Percentiles rank a stretch among this genome's conserved stretches.
Evolutionary conservation across 2,888 invertebrate species (phyloP).

Genomic region (Chaetogeoica ovagalla): DNA sequence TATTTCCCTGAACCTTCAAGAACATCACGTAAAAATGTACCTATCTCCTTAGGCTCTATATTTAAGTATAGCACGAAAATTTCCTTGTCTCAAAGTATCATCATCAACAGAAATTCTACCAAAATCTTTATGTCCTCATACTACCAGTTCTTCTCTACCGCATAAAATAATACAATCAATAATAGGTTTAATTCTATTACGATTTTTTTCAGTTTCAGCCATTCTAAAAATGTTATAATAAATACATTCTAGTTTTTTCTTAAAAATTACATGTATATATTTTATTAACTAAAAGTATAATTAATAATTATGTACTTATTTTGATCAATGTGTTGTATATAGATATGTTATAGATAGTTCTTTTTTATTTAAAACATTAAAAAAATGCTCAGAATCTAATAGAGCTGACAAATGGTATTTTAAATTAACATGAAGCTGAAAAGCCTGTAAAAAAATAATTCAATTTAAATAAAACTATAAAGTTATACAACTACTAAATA

Average conservation of each 20-base stretch:
- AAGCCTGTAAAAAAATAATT: too few relatives aligned
- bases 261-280: too few relatives aligned
- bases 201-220: slow-evolving; percentile 1
- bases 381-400: slow-evolving; percentile 29
- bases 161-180: too few relatives aligned
- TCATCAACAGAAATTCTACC: neutral
- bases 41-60: neutral
- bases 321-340: slow-evolving; percentile 5
- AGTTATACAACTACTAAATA: too few relatives aligned
- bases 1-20: neutral
- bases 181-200: neutral
- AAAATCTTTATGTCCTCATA: slow-evolving; percentile 21
- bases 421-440: too few relatives aligned
- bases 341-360: slow-evolving; percentile 23
- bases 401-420: slow-evolving; percentile 23
- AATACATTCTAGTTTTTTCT: neutral
- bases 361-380: slow-evolving; percentile 5
- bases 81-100: neutral
- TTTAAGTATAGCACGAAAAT: neutral
- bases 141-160: neutral
- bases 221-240: slow-evolving; percentile 19
- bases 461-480: too few relatives aligned
- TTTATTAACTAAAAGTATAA: neutral
- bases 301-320: slow-evolving; percentile 25
- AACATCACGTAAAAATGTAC: neutral